Evolutionary conservation across 2,888 invertebrate species (phyloP), one percentile per base, ranked within the genome.

Genomic region (Drosophila maculinotata): DNA sequence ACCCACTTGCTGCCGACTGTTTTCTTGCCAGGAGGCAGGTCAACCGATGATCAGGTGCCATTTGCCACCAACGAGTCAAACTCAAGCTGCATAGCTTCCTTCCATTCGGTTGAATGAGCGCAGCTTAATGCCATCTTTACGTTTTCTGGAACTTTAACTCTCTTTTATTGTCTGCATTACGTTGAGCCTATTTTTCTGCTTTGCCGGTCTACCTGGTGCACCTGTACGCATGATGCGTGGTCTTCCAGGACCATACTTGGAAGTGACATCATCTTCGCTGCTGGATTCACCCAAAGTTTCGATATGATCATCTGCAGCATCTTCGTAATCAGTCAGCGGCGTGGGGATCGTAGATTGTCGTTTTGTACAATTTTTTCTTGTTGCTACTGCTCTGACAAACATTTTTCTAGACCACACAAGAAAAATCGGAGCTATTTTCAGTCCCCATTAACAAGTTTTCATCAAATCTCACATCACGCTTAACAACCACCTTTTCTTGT

Each of bases 401-500:
- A 1, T 30, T 30, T 15, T n/a, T 53, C 33, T 14, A 10, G 2
- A 6, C 30, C n/a, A 30, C 10, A 6, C 30, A 10, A 31, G 39
- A 31, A 23, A 41, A 30, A 23, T 39, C 31, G 10, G 15, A 3
- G 15, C 9, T 31, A 41, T 7, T 39, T 23, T 25, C n/a, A 7
- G 10, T 23, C 6, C 20, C 41, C 31, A 52, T 52, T 23, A 41
- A 14, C 7, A 26, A 10, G n/a, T 12, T 26, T 17, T 30, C 51
- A n/a, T 39, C 30, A n/a, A 39, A 49, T 7, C 12, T 31, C 9
- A 44, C 44, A 36, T 51, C 39, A 9, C 53, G 44, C n/a, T 33
- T 42, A 5, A 35, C n/a, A 14, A 53, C 20, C 3, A 44, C 20
- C 17, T 53, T 31, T 23, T 26, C 7, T 6, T 10, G 10, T 6